These are phyloP conservation scores for Scelioninae gen. 1 DNA, from an alignment of 2,888 invertebrate species.

Conservation along the genomic window DNA sequence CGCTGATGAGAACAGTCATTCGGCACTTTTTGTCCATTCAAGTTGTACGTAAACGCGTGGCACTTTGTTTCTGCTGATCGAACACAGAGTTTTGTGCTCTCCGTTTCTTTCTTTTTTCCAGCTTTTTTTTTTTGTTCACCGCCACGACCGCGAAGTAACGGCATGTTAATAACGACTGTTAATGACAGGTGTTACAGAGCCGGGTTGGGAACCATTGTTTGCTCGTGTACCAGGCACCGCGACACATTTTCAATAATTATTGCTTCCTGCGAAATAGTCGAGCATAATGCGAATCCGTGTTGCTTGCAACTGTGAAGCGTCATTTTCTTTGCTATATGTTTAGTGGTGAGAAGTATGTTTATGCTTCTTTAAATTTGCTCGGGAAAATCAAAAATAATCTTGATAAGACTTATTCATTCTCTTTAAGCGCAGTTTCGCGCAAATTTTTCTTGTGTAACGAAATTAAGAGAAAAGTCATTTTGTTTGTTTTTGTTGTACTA, in stretches of 20 bases:
- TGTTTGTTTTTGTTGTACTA: no score
- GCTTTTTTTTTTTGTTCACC: slow-evolving; percentile 57
- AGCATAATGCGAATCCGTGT: slow-evolving; percentile 53
- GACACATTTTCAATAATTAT: slow-evolving; percentile 79
- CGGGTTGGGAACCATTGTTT: slow-evolving; percentile 76
- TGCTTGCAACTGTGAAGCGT: slow-evolving; percentile 39
- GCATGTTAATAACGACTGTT: slow-evolving; percentile 81
- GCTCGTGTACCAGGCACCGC: slow-evolving; percentile 77
- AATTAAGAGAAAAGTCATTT: no score
- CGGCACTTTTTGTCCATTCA: slow-evolving; percentile 56
- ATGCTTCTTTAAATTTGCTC: slow-evolving; percentile 33
- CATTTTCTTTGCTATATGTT: slow-evolving; percentile 15
- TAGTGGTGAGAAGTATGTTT: slow-evolving; percentile 43
- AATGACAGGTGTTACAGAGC: slow-evolving; percentile 79
- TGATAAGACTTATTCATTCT: slow-evolving; percentile 27
- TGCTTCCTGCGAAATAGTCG: slow-evolving; percentile 62
- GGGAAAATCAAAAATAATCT: slow-evolving; percentile 30
- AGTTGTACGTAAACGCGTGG: slow-evolving; percentile 42
- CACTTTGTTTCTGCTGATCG: slow-evolving; percentile 63
- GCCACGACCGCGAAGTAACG: slow-evolving; percentile 74
- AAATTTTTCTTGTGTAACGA: no score
- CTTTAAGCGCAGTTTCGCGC: no score
- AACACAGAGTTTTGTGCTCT: slow-evolving; percentile 53
- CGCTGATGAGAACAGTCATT: slow-evolving; percentile 45
- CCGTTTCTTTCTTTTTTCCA: slow-evolving; percentile 42